Percentiles rank a stretch among this genome's conserved stretches.
phyloP scores from a whole-genome alignment of 2,888 invertebrate genomes.

The Tromatobia lineatoria region DNA sequence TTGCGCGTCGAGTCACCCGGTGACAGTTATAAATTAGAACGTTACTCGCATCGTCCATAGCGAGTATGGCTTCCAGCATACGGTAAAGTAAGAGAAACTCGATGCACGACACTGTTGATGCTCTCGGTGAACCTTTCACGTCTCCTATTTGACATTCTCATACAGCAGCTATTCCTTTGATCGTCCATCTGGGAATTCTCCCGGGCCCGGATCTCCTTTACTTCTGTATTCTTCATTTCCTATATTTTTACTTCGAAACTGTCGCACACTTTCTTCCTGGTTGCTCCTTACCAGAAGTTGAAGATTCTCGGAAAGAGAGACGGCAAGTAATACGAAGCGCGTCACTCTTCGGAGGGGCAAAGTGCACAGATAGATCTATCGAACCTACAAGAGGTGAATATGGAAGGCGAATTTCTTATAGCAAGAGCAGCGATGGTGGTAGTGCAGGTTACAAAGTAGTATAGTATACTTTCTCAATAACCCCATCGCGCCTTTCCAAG shows the following conservation, averaged over 20 bases:
- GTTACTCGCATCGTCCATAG: conserved; percentile 69
- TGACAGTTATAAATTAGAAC: conserved; percentile 81
- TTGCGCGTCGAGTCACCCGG: conserved; percentile 62
- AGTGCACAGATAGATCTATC: conserved; percentile 1
- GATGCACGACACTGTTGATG: conserved; percentile 33
- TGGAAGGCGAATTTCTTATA: conserved; percentile 34
- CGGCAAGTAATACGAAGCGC: conserved; percentile 9
- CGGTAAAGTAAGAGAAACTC: conserved; percentile 58
- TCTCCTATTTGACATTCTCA: conserved; percentile 47
- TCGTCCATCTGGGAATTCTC: conserved; percentile 49
- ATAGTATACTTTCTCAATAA: conserved; percentile 79
- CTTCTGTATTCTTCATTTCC: background rate
- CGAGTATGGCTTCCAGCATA: conserved; percentile 22
- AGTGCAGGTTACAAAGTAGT: background rate
- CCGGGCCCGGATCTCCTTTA: background rate
- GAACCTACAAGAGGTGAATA: conserved; percentile 12
- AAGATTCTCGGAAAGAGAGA: background rate
- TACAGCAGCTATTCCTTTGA: conserved; percentile 48
- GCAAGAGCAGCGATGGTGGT: background rate
- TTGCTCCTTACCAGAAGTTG: conserved; percentile 10
- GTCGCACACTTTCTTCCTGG: conserved; percentile 14
- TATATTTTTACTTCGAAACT: background rate
- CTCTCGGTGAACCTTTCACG: conserved; percentile 21
- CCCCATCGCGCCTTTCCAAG: conserved; percentile 75
- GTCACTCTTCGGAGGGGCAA: conserved; percentile 4